These are phyloP conservation scores for Dolichoris vasculosae DNA, from an alignment of 1,140 invertebrate species.

Conservation along the genomic window DNA sequence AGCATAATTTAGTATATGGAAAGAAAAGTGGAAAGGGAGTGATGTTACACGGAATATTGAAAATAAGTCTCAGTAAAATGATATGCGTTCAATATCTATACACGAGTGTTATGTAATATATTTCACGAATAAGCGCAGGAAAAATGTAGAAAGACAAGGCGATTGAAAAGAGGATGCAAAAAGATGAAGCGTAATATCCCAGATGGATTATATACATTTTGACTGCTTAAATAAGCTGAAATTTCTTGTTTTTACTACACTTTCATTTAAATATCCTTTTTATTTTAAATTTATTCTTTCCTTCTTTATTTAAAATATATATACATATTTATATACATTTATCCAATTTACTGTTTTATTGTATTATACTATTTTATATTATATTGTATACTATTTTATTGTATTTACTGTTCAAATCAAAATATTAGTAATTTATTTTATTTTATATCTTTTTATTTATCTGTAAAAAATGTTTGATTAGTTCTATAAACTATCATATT, in stretches of 20 bases:
- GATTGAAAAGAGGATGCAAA: not conserved
- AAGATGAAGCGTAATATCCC: conserved; percentile 58
- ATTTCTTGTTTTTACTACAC: not conserved
- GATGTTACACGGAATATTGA: conserved; percentile 57
- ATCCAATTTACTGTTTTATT: not conserved
- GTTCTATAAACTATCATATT: not conserved
- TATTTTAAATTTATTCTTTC: not conserved
- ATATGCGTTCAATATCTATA: conserved; percentile 56
- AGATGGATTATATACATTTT: conserved; percentile 55
- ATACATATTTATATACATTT: not conserved
- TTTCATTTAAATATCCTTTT: not conserved
- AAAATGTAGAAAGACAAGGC: not conserved
- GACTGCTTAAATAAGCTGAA: conserved; percentile 57
- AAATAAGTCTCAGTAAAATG: conserved; percentile 63
- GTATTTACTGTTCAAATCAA: too few relatives aligned
- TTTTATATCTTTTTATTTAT: not conserved
- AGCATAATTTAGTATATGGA: not conserved
- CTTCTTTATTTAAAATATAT: not conserved
- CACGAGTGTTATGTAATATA: conserved; percentile 60
- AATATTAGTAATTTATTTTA: too few relatives aligned
- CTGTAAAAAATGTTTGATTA: too few relatives aligned
- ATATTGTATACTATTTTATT: not conserved
- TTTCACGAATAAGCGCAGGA: conserved; percentile 44
- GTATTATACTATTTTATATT: not conserved
- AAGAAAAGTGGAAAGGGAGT: conserved; percentile 18